These are phyloP conservation scores for Carassius gibelio DNA, from an alignment of 2,113 vertebrate species.

Conservation along the genomic window DNA sequence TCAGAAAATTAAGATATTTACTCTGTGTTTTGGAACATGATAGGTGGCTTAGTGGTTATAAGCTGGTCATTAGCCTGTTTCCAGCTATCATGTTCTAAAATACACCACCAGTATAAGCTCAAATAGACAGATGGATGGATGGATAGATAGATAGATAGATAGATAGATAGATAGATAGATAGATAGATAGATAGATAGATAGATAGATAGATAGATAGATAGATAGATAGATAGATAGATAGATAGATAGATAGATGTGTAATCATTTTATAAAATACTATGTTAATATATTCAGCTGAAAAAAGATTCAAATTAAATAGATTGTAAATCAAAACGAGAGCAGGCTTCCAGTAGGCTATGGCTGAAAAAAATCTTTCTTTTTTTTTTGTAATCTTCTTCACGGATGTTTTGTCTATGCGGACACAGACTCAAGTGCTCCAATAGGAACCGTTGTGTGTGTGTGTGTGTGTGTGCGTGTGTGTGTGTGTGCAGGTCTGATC, in stretches of 20 bases:
- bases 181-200: too few species aligned
- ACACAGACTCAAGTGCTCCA: slow-evolving; percentile 21
- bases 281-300: too few species aligned
- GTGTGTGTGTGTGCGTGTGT: neutral
- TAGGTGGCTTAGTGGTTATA: neutral
- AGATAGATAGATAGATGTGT: too few species aligned
- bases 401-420: slow-evolving; percentile 6
- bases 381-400: neutral
- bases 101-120: neutral
- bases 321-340: slow-evolving; percentile 12
- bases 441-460: neutral
- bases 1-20: neutral
- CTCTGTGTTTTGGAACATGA: neutral
- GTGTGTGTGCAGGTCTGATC: slow-evolving; percentile 53
- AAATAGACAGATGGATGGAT: too few species aligned
- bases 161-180: too few species aligned
- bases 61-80: neutral
- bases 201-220: too few species aligned
- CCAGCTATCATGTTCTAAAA: neutral
- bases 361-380: too few species aligned
- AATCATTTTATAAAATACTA: too few species aligned
- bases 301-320: too few species aligned
- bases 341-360: neutral
- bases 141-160: too few species aligned
- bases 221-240: too few species aligned